Evolutionary conservation across 2,797 vertebrate species (phyloP), one percentile per base, ranked within the genome.

Genomic region (Sebastiscus tertius): DNA sequence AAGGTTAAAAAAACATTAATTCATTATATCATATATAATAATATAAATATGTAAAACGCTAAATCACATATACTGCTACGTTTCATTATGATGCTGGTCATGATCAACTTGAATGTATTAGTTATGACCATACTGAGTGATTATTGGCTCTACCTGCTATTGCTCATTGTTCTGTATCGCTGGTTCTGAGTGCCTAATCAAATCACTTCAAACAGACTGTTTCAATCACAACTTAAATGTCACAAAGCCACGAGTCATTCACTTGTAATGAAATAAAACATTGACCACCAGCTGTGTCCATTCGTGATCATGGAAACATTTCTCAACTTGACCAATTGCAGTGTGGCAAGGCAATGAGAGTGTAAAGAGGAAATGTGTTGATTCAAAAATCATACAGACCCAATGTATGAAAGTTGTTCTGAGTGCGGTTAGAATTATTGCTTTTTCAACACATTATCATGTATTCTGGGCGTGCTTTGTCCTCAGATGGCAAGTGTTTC

Each of bases 231-330:
- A 20, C 8, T 27, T 14, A 64, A 63, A 79, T 20, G 58, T 27
- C 73, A 77, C 22, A 6, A 39, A 39, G 58, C 31, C 9, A 33
- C 16, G 36, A 65, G 58, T n/a, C 26, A 49, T 49, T 59, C 2
- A 7, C 27, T 58, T 16, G 6, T 24, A 62, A 61, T 68, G 24
- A 18, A 73, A 64, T 68, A 49, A 55, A 42, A 72, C 61, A 22
- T 8, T 12, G 52, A 33, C 55, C 75, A 4, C 24, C 20, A 5
- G 26, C 77, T 20, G 54, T 71, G 80, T 74, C 65, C 31, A 59
- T 77, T 78, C 69, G 61, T 88, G 66, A 70, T 49, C 34, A 70
- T 39, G 7, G 68, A 68, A 68, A 69, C 31, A 2, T 74, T 2
- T 34, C 22, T 54, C 9, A 49, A 36, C 33, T 39, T 24, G 20